A percentile compares a stretch with the other conserved stretches of the same genome.
Conservation (phyloP, 2,113 vertebrate genomes). For the Leucopsar rothschildi region DNA sequence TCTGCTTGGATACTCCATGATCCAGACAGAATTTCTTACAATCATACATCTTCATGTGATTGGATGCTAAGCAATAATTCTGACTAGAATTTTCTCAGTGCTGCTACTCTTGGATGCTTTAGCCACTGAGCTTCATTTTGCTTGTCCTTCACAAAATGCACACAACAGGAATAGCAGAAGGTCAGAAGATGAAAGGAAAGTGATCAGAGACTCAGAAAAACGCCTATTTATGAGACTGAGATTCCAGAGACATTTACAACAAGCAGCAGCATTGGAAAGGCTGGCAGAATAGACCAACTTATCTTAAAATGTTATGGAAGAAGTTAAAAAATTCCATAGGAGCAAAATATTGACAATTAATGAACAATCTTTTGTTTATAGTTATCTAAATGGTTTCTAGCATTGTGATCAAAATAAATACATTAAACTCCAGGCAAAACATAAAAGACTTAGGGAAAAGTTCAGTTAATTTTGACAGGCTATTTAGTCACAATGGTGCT, state of each 20-base stretch:
- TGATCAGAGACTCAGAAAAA: background rate
- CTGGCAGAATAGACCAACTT: background rate
- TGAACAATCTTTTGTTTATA: background rate
- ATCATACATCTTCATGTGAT: background rate
- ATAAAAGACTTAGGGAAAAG: background rate
- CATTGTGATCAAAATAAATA: background rate
- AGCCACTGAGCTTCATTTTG: background rate
- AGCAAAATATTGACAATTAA: background rate
- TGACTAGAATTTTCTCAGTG: background rate
- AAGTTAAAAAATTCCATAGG: background rate
- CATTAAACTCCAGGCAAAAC: background rate
- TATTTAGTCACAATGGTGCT: background rate
- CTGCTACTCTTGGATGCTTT: background rate
- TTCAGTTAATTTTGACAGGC: background rate
- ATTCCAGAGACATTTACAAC: background rate
- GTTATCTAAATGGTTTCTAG: background rate
- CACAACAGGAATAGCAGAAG: background rate
- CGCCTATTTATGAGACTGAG: background rate
- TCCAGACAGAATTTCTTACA: background rate
- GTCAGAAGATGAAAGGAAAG: background rate
- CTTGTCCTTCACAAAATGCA: background rate
- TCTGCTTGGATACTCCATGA: background rate
- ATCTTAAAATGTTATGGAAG: background rate
- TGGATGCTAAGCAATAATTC: background rate
- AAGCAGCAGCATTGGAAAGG: background rate